A percentile compares a stretch with the other conserved stretches of the same genome.
Evolutionary conservation across 2,113 vertebrate genomes (phyloP).

Genomic region (Aix galericulata): DNA sequence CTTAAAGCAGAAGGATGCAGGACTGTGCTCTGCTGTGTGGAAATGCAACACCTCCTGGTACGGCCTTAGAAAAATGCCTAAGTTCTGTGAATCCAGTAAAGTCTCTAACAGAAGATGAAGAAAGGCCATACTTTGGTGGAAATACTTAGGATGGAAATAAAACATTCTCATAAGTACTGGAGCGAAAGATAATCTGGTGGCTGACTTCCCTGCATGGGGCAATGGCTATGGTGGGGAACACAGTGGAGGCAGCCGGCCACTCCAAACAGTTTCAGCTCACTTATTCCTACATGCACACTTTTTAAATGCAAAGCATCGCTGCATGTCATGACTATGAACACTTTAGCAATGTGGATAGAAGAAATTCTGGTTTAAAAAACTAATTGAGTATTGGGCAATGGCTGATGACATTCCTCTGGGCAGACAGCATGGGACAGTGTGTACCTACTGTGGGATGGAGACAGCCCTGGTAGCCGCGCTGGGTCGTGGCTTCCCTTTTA

Average conservation of each 20-base stretch:
- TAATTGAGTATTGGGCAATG: background rate
- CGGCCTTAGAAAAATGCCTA: background rate
- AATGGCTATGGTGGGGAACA: accelerated
- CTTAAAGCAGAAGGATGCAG: background rate
- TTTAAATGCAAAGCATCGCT: background rate
- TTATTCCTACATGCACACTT: accelerated
- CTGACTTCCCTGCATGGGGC: background rate
- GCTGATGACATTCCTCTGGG: background rate
- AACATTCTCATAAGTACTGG: background rate
- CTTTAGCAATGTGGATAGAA: background rate
- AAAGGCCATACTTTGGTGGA: background rate
- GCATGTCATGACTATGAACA: background rate
- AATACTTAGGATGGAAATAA: background rate
- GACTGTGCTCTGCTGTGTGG: background rate
- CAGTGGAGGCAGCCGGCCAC: background rate
- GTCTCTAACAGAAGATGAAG: background rate
- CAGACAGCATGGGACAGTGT: accelerated
- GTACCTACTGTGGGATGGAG: background rate
- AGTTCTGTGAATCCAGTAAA: background rate
- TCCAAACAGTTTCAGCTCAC: background rate
- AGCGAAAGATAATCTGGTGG: background rate
- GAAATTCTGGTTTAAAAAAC: background rate
- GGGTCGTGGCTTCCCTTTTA: background rate
- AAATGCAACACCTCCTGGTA: background rate
- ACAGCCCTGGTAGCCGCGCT: background rate